Evolutionary conservation across 1,140 invertebrate species (phyloP), one percentile per base, ranked within the genome.

Genomic region (Leguminivora glycinivorella): DNA sequence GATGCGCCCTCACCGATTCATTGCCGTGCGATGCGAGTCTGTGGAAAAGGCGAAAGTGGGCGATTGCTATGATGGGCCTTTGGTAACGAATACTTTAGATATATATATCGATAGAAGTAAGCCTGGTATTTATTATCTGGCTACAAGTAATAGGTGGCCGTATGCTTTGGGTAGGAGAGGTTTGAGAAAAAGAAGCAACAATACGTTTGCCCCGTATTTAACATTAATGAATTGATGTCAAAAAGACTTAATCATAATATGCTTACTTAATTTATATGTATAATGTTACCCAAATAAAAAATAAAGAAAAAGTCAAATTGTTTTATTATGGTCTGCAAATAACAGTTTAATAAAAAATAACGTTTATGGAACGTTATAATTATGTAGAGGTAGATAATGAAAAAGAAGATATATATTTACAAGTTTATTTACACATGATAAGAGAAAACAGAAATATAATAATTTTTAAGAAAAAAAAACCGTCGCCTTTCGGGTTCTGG

Each of bases 21-120:
- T 89, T 7, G 85, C 79, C 0, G 71, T 89, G 4, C 72, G 86
- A 40, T 89, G 87, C 34, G 82, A 87, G 68, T 83, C 83, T 0
- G 83, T 88, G 0, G 83, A 87, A 31, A 75, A 87, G 12, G 87
- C 87, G 2, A 76, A 83, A n/a, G 31, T 83, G 10, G 79, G 70
- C 22, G 70, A 83, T 5, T 89, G 87, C 29, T 88, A 79, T 31
- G 78, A 83, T 19, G 56, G 66, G 22, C 87, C 87, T 0, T 29
- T 69, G 40, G 75, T 81, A 0, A 88, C 83, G 0, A 88, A 52
- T 52, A 52, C 47, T 19, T 52, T 52, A 52, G 47, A 52, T 52
- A n/a, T 52, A 4, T 52, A 52, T 84, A 77, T 72, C 1, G 78
- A 88, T 70, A 83, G 67, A 22, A 82, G 7, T 67, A 83, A 74